phyloP scores from a whole-genome alignment of 2,888 invertebrate species.

The Laothoe populi region DNA sequence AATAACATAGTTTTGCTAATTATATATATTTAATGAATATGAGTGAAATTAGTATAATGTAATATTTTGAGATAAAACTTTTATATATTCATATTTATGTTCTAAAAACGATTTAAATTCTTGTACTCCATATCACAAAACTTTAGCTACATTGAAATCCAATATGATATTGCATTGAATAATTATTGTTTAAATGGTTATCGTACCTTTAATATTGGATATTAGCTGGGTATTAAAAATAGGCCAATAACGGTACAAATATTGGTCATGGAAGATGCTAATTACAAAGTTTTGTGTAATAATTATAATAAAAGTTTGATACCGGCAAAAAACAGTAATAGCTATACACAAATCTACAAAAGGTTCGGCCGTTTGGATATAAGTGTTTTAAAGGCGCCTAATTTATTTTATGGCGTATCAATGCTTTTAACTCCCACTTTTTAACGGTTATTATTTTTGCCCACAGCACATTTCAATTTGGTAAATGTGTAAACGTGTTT shows the following conservation, averaged over 20 bases:
- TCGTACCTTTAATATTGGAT: no score
- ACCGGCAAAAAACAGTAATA: slow-evolving; percentile 1
- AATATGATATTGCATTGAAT: no score
- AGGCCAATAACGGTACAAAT: slow-evolving; percentile 7
- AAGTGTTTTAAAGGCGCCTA: slow-evolving; percentile 20
- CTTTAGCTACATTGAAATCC: no score
- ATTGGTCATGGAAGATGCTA: neutral
- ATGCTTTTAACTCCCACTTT: slow-evolving; percentile 23
- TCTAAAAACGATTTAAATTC: no score
- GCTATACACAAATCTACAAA: slow-evolving; percentile 8
- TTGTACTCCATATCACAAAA: no score
- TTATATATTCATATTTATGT: no score
- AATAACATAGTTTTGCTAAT: no score
- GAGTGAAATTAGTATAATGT: no score
- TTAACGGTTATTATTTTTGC: slow-evolving; percentile 23
- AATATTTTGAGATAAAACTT: no score
- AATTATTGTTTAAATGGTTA: no score
- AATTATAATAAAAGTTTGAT: slow-evolving; percentile 18
- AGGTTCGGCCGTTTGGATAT: slow-evolving; percentile 6
- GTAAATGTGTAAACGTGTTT: slow-evolving; percentile 15
- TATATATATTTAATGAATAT: no score
- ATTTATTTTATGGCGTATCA: slow-evolving; percentile 23
- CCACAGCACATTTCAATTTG: slow-evolving; percentile 18
- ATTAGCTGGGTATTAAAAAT: neutral
- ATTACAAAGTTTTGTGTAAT: slow-evolving; percentile 14